Base-by-base conservation (phyloP, 2,113 vertebrate species). In the Sphyrna mokarran region DNA sequence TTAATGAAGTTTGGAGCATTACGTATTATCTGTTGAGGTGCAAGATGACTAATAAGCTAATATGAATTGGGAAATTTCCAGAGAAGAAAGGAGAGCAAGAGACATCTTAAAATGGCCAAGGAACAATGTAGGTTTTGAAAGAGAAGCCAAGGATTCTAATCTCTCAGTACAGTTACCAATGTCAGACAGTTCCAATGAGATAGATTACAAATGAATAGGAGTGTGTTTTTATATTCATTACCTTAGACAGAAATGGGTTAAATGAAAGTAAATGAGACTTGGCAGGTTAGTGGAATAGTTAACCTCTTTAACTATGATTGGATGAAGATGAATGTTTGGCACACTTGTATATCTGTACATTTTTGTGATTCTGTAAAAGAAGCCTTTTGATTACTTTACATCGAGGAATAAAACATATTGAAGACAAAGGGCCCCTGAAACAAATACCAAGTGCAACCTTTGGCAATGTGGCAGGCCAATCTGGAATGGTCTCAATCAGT, bases 121-220 rank as follows among this genome's bases (percentile, higher is more conserved):
- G n/a, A 89, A 89, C 86, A 87, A 87, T 89, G 86, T 9, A 26
- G 86, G 48, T 89, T 89, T 89, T 91, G 87, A 91, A 93, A 68
- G 18, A 66, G 61, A 33, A 93, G 89, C 89, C 89, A 93, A 66
- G 18, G 89, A 93, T 93, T 93, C n/a, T 66, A 93, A n/a, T 93
- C 61, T 23, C 20, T 93, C 89, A 66, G 89, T 61, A 93, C 33
- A 66, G 16, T 37, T n/a, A n/a, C 61, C 33, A 22, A 37, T 93
- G 33, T 66, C 29, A 66, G 61, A 68, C 29, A 66, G 9, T 22
- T 16, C 16, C 89, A 68, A 20, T 93, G 89, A 2, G 61, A 66
- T 22, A 37, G 89, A 14, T 66, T 93, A 7, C 61, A n/a, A 66
- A 37, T 93, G 89, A 93, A 93, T 66, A 66, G 61, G 87, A 90